phyloP scores from a whole-genome alignment of 1,140 invertebrate genomes.

The Periplaneta americana region DNA sequence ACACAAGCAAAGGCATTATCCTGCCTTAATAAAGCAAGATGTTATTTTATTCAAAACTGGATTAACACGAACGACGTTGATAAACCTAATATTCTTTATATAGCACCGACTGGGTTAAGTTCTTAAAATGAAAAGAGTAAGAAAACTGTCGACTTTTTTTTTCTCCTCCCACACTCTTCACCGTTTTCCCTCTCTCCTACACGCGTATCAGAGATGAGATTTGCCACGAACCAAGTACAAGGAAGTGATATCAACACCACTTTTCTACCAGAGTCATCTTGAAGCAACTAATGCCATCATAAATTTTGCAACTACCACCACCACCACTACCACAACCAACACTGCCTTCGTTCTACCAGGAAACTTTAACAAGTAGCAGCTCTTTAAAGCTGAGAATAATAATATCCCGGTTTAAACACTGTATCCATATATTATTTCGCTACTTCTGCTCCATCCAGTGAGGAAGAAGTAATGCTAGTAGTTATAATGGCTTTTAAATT shows the following conservation, averaged over 20 bases:
- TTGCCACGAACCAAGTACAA: background rate
- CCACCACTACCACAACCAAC: background rate
- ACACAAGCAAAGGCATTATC: background rate
- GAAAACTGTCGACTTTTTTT: too few relatives aligned
- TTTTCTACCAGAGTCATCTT: background rate
- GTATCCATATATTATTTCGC: background rate
- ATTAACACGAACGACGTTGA: background rate
- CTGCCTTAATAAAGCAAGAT: background rate
- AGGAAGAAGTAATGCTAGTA: background rate
- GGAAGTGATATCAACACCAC: background rate
- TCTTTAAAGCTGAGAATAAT: background rate
- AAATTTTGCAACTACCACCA: background rate
- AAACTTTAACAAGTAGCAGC: background rate
- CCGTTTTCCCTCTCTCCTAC: background rate
- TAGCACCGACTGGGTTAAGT: background rate
- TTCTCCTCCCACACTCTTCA: background rate
- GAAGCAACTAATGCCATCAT: background rate
- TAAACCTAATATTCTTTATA: background rate
- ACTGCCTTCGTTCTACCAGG: background rate
- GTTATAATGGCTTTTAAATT: background rate
- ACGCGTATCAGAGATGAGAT: background rate
- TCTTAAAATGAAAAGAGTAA: background rate
- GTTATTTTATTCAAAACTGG: background rate
- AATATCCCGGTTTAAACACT: background rate
- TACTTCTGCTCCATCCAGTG: background rate